A percentile compares a stretch with the other conserved stretches of the same genome.
Evolutionary conservation across 2,113 vertebrate species (phyloP).

Genomic region (Alouatta palliata): DNA sequence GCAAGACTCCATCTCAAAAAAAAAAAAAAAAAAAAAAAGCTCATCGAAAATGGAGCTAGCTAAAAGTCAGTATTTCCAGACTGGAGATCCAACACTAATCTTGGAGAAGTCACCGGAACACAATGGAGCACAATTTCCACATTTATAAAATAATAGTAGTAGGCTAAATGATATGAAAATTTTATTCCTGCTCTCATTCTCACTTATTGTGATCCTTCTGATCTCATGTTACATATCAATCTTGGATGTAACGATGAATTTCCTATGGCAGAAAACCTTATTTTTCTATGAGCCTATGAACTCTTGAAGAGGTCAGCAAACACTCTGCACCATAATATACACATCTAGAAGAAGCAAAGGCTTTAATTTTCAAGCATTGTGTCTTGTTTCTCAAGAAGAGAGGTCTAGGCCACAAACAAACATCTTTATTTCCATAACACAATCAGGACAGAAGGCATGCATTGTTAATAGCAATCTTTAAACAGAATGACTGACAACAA

Average conservation of each 20-base stretch:
- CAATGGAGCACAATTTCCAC: neutral
- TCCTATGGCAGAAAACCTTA: constrained; percentile 7
- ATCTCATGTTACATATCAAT: neutral
- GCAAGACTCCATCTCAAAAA: too few species aligned
- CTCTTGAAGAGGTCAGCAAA: neutral
- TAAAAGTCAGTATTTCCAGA: neutral
- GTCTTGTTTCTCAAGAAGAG: constrained; percentile 62
- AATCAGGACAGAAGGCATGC: constrained; percentile 62
- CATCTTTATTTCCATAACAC: constrained; percentile 66
- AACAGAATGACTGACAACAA: constrained; percentile 17
- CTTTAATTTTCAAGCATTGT: constrained; percentile 61
- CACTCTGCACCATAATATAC: constrained; percentile 52
- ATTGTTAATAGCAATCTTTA: constrained; percentile 58
- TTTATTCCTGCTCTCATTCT: constrained; percentile 8
- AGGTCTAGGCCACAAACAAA: constrained; percentile 72
- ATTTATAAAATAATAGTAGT: neutral
- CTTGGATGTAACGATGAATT: neutral
- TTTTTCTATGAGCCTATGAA: neutral
- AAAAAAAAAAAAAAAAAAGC: too few species aligned
- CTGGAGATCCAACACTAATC: neutral
- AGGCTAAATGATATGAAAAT: neutral
- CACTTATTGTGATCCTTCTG: neutral
- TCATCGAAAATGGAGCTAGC: neutral
- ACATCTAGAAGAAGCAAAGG: neutral
- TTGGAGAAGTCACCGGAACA: neutral